Percentiles rank a stretch among this genome's conserved stretches.
Conservation (phyloP, 2,888 invertebrate species). For the Yponomeuta cagnagella region DNA sequence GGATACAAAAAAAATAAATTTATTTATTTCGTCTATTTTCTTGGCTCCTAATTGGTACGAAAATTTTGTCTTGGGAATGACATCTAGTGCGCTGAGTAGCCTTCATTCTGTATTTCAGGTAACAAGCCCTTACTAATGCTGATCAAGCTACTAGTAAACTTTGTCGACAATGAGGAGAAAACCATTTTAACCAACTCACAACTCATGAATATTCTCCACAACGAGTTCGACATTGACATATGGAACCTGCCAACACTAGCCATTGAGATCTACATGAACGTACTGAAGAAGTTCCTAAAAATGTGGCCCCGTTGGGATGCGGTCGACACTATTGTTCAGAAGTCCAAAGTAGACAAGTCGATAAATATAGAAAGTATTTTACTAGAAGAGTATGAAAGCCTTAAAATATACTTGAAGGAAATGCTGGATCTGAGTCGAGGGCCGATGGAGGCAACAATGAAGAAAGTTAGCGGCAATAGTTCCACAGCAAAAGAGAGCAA, state of each 20-base stretch:
- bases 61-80: too few relatives aligned
- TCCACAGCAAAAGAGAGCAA: constrained; percentile 16
- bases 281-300: constrained; percentile 54
- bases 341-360: constrained; percentile 28
- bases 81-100: neutral
- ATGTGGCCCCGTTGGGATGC: constrained; percentile 62
- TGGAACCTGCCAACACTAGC: constrained; percentile 39
- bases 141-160: constrained; percentile 43
- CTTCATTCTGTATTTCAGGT: constrained; percentile 31
- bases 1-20: too few relatives aligned
- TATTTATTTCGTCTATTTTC: too few relatives aligned
- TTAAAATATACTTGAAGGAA: constrained; percentile 41
- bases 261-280: constrained; percentile 48
- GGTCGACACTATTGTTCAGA: constrained; percentile 39
- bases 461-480: constrained; percentile 18
- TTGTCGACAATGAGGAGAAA: constrained; percentile 40
- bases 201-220: constrained; percentile 44
- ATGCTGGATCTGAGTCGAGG: constrained; percentile 36
- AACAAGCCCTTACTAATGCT: constrained; percentile 48
- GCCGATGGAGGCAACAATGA: constrained; percentile 29
- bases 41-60: too few relatives aligned
- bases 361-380: constrained; percentile 33
- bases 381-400: constrained; percentile 37
- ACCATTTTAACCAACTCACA: constrained; percentile 53
- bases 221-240: constrained; percentile 44